These are phyloP conservation scores for Peromyscus maniculatus DNA, from an alignment of 2,113 vertebrate species.

Conservation along the genomic window DNA sequence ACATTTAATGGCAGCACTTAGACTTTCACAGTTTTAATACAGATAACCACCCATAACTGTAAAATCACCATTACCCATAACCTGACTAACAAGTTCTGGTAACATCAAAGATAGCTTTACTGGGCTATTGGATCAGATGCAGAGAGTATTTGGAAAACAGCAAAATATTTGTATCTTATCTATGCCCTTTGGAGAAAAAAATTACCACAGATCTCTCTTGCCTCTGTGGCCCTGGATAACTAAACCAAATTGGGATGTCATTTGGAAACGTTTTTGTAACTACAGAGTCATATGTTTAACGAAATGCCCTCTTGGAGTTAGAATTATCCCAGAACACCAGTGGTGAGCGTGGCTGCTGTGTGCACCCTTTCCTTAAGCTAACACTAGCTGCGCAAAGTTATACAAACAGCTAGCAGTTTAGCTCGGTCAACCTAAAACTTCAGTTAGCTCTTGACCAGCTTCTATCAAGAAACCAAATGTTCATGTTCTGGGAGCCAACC, in stretches of 20 bases:
- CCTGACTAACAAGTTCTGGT: conserved; percentile 70
- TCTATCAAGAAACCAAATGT: conserved; percentile 12
- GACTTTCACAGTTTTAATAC: background rate
- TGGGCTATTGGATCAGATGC: background rate
- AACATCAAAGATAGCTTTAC: conserved; percentile 62
- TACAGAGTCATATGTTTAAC: conserved; percentile 25
- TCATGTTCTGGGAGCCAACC: background rate
- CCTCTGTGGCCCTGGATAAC: background rate
- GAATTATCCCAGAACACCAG: background rate
- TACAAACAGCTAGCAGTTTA: background rate
- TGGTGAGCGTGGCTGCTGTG: background rate
- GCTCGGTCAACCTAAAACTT: background rate
- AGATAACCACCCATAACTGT: conserved; percentile 8
- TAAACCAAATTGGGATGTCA: background rate
- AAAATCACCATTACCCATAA: conserved; percentile 50
- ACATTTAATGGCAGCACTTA: background rate
- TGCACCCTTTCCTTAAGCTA: background rate
- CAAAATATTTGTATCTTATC: conserved; percentile 19
- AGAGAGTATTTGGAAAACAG: conserved; percentile 10
- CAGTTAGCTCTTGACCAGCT: conserved; percentile 7
- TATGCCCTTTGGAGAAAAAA: background rate
- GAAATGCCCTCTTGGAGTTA: background rate
- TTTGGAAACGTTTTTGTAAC: conserved; percentile 36
- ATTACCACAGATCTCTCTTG: background rate
- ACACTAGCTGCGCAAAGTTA: conserved; percentile 5